Percentiles rank a stretch among this genome's conserved stretches.
Evolutionary conservation across 2,888 invertebrate genomes (phyloP).

Genomic region (Drosophila monieri): DNA sequence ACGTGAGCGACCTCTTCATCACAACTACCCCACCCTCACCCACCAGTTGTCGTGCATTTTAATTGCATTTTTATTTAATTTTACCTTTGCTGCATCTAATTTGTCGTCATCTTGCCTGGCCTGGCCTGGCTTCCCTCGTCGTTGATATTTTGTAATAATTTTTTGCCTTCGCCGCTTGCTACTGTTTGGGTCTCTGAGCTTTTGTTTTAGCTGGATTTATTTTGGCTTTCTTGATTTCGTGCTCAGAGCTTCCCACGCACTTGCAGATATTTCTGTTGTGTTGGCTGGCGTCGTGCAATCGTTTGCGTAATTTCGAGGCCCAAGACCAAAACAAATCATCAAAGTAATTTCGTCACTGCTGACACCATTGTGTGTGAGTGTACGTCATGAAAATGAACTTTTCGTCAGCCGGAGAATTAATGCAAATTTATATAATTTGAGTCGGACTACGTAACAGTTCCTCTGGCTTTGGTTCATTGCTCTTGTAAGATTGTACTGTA

Average conservation of each 20-base stretch:
- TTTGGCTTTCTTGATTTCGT: constrained; percentile 15
- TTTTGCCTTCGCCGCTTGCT: constrained; percentile 33
- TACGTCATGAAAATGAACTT: constrained; percentile 20
- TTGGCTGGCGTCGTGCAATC: constrained; percentile 47
- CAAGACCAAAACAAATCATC: constrained; percentile 32
- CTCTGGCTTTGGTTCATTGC: constrained; percentile 4
- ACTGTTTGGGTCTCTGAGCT: constrained; percentile 42
- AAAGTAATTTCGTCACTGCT: constrained; percentile 60
- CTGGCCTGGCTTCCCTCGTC: constrained; percentile 42
- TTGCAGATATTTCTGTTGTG: constrained; percentile 36
- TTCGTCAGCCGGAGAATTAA: constrained; percentile 29
- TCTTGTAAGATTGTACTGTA: not conserved
- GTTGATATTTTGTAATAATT: constrained; percentile 66
- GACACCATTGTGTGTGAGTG: constrained; percentile 39
- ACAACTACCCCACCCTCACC: constrained; percentile 11
- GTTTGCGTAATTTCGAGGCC: constrained; percentile 68
- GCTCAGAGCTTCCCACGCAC: constrained; percentile 71
- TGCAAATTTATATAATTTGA: constrained; percentile 36
- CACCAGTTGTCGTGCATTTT: constrained; percentile 69
- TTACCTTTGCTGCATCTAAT: constrained; percentile 73
- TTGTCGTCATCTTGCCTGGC: constrained; percentile 61
- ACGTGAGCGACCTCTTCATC: constrained; percentile 40
- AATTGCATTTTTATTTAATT: constrained; percentile 78
- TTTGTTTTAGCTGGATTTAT: constrained; percentile 13
- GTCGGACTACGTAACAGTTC: constrained; percentile 10